Percentiles rank a stretch among this genome's conserved stretches.
Evolutionary conservation across 2,888 invertebrate genomes (phyloP).

Genomic region (Rotaria sp.): DNA sequence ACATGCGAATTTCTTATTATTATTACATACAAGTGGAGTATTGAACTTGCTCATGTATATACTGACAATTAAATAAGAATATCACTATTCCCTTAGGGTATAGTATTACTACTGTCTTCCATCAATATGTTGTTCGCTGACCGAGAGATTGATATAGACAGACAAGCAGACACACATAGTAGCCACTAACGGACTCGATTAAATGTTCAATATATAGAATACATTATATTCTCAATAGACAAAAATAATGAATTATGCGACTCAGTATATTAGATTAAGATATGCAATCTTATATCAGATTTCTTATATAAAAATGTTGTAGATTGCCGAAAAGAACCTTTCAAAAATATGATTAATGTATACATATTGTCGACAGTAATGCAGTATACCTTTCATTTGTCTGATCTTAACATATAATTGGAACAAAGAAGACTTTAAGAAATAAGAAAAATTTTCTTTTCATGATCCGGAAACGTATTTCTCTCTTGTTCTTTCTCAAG

Average conservation of each 20-base stretch:
- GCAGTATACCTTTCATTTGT: neutral
- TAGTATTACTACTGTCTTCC: neutral
- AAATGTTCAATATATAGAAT: neutral
- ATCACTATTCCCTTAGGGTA: neutral
- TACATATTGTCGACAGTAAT: neutral
- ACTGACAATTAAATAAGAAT: constrained; percentile 13
- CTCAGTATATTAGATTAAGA: neutral
- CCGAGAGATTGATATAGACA: constrained; percentile 19
- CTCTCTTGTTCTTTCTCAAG: neutral
- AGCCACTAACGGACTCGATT: neutral
- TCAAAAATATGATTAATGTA: neutral
- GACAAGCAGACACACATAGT: neutral
- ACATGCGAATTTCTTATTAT: neutral
- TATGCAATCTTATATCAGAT: neutral
- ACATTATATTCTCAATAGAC: neutral
- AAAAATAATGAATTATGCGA: neutral
- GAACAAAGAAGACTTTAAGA: neutral
- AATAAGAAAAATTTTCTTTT: neutral
- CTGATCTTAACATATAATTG: neutral
- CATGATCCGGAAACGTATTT: neutral
- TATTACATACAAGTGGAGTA: neutral
- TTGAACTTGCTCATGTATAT: neutral
- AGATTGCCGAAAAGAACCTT: neutral
- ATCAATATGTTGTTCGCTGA: neutral
- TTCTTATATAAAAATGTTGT: neutral